phyloP scores from a whole-genome alignment of 2,113 vertebrate genomes.

The Lutjanus erythropterus region DNA sequence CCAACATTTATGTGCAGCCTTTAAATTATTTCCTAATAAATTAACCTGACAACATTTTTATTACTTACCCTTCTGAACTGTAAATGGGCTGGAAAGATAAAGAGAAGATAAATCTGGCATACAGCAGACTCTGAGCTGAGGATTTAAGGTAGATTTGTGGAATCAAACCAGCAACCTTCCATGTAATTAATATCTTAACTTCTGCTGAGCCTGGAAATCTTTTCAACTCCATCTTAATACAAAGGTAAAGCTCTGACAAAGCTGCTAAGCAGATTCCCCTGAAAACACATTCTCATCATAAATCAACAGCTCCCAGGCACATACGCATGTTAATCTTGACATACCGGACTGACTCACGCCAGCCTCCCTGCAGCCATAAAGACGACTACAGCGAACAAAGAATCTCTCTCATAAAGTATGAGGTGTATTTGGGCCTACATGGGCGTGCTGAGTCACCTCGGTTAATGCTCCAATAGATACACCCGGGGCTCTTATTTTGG shows the following conservation, averaged over 20 bases:
- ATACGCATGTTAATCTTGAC: constrained; percentile 10
- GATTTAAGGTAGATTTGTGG: constrained; percentile 20
- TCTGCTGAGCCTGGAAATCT: constrained; percentile 10
- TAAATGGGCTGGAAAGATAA: neutral
- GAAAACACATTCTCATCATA: constrained; percentile 23
- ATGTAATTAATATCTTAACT: constrained; percentile 16
- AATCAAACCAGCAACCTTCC: constrained; percentile 39
- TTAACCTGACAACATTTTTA: constrained; percentile 12
- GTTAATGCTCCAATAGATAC: constrained; percentile 62
- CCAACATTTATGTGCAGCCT: neutral
- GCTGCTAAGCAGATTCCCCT: constrained; percentile 7
- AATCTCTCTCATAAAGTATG: constrained; percentile 47
- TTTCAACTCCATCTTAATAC: neutral
- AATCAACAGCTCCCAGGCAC: constrained; percentile 7
- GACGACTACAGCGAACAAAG: constrained; percentile 32
- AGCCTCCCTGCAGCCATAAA: neutral
- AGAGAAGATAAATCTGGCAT: constrained; percentile 18
- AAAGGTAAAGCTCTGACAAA: constrained; percentile 24
- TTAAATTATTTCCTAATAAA: neutral
- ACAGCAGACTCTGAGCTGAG: neutral
- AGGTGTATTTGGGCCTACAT: constrained; percentile 30
- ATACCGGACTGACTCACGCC: constrained; percentile 8
- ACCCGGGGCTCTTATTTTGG: constrained; percentile 64
- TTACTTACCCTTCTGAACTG: constrained; percentile 24
- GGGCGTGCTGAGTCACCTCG: constrained; percentile 68